Base-by-base conservation (phyloP, 2,113 vertebrate genomes). In the Baryphthengus martii region DNA sequence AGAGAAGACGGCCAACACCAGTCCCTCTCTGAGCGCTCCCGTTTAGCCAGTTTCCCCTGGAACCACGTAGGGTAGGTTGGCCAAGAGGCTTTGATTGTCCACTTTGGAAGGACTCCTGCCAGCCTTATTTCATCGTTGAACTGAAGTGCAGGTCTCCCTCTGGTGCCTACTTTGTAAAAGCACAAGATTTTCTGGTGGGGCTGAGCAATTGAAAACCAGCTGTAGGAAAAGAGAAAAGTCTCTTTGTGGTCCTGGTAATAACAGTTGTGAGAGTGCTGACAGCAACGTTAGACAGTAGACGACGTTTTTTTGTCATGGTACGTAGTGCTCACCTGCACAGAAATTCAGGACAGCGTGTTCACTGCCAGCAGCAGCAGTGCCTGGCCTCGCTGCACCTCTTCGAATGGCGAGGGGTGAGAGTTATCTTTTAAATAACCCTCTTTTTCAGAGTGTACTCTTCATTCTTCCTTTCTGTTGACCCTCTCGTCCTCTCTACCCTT, bases 101-200 rank as follows among this genome's bases (percentile, higher is more conserved):
- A 77, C 76, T 80, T 86, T 50, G 80, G 67, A 93, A 40, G 73
- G 37, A 63, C 90, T 94, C 63, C 63, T 73, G 79, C 79, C 86
- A 77, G 68, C 59, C 50, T 90, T 88, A 74, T 87, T 94, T 93
- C 81, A 50, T 47, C 75, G 89, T 67, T 77, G 92, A 94, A 66
- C 79, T 93, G 17, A 81, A 93, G 95, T 90, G 79, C 94, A 97
- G 86, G 91, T 97, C 96, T 97, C 96, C 96, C 96, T 97, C 95
- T 97, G 96, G 89, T 97, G 95, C 96, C 83, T 92, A 44, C 86
- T 90, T 86, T 74, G 92, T 92, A 97, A 95, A 95, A 96, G 89
- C 94, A 95, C 96, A 96, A 89, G 94, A 78, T 90, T 93, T 92
- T 89, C 55, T 93, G 93, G 92, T 95, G 77, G 68, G 85, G 9